Evolutionary conservation across 2,113 vertebrate genomes (phyloP), one percentile per base, ranked within the genome.

Genomic region (Eonycteris spelaea): DNA sequence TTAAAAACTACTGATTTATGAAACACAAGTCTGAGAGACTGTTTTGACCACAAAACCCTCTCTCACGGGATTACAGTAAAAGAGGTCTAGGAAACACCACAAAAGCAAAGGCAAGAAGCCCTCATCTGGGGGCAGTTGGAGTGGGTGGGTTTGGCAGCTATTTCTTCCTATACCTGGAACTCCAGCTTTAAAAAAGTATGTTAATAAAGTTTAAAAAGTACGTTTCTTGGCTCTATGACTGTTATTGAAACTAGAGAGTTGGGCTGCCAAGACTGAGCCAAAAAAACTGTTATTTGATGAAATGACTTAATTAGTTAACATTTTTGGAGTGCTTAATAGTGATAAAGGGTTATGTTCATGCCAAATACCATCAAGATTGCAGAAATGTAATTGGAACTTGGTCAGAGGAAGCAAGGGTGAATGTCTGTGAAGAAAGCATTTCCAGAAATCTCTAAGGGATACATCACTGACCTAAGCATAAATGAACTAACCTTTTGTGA

Each of bases 301-400:
- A 88, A 68, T 83, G 22, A 57, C 93, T 80, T 95, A 90, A 90
- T 77, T 71, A 90, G 65, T 73, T 91, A 96, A 95, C 90, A 70
- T 71, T 38, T 90, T 18, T 85, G 30, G 67, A 80, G 53, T 48
- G 14, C 57, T 90, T 73, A 21, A 74, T 93, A 91, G 65, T 53
- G 38, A 43, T 61, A 67, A 68, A 93, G 57, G 63, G 40, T 95
- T 94, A 63, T 14, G n/a, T 53, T 63, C 26, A 65, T 19, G 8
- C 78, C 40, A 3, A 19, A 71, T 45, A 70, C 8, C 71, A 73
- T 90, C n/a, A 38, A 68, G 53, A 89, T 75, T 35, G 71, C 16
- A 93, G 28, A 86, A 82, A 83, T 7, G 13, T 68, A 48, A 68
- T 91, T 68, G 70, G 10, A 86, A 90, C 30, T 14, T 51, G 15